Evolutionary conservation across 1,140 invertebrate genomes (phyloP).

Genomic region (Hypothenemus hampei): DNA sequence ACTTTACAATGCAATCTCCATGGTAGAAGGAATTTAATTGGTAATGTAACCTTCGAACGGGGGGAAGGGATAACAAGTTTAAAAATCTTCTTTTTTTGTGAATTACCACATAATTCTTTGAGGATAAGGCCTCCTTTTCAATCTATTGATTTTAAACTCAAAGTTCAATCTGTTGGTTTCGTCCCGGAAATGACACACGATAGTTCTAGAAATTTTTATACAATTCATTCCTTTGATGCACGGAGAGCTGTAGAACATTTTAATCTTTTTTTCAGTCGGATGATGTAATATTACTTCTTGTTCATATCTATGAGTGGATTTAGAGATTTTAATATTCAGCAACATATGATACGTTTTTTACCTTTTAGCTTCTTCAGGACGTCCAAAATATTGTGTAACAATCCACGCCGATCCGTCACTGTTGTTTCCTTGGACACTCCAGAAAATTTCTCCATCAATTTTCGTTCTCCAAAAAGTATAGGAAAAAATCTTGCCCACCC

Average conservation of each 20-base stretch:
- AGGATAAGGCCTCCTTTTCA: conserved; percentile 35
- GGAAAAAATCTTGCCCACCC: conserved; percentile 40
- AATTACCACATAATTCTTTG: conserved; percentile 30
- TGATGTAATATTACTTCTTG: conserved; percentile 40
- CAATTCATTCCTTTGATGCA: conserved; percentile 37
- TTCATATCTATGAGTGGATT: conserved; percentile 26
- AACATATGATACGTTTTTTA: neutral
- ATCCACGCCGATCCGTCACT: conserved; percentile 38
- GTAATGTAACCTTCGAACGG: no score
- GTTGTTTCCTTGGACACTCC: conserved; percentile 41
- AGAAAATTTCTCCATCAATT: conserved; percentile 39
- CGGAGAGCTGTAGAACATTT: conserved; percentile 37
- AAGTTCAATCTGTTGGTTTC: conserved; percentile 37
- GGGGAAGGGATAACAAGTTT: no score
- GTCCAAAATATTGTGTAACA: conserved; percentile 39
- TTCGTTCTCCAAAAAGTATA: conserved; percentile 42
- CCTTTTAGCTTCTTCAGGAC: conserved; percentile 32
- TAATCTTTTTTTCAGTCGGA: conserved; percentile 37
- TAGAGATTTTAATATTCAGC: neutral
- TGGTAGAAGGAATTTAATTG: no score
- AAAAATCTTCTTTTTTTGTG: no score
- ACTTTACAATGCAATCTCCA: no score
- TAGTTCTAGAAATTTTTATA: conserved; percentile 37
- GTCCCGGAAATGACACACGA: conserved; percentile 39
- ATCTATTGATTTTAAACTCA: conserved; percentile 36